A percentile compares a stretch with the other conserved stretches of the same genome.
phyloP scores from a whole-genome alignment of 2,113 vertebrate genomes.

The Python bivittatus region DNA sequence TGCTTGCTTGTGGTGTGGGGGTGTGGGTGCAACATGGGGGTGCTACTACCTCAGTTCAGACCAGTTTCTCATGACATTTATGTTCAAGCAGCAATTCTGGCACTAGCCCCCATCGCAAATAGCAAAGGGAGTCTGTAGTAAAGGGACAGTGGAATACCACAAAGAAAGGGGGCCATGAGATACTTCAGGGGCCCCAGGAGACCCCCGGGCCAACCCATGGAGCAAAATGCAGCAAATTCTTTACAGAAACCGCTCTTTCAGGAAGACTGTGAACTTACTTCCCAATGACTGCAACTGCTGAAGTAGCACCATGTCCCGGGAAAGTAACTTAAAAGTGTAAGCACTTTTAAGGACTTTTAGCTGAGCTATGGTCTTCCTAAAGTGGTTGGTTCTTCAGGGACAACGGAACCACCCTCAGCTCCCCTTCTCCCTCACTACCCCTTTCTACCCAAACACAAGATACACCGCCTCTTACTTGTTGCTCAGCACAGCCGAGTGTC shows the following conservation, averaged over 20 bases:
- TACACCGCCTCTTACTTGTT: constrained; percentile 77
- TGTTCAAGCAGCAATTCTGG: neutral
- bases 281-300: neutral
- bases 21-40: neutral
- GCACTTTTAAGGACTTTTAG: neutral
- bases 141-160: neutral
- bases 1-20: neutral
- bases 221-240: neutral
- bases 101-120: neutral
- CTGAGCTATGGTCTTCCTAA: neutral
- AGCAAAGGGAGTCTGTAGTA: neutral
- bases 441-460: neutral
- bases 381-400: neutral
- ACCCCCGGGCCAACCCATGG: neutral
- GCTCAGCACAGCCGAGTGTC: constrained; percentile 86
- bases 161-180: neutral
- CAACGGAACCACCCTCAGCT: no score
- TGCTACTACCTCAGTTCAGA: neutral
- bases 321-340: neutral
- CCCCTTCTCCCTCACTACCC: neutral
- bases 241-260: no score
- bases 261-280: no score
- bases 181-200: neutral
- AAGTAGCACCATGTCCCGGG: neutral
- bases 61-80: neutral